Conservation (phyloP, 1,140 invertebrate species). For the Acromyrmex heyeri region DNA sequence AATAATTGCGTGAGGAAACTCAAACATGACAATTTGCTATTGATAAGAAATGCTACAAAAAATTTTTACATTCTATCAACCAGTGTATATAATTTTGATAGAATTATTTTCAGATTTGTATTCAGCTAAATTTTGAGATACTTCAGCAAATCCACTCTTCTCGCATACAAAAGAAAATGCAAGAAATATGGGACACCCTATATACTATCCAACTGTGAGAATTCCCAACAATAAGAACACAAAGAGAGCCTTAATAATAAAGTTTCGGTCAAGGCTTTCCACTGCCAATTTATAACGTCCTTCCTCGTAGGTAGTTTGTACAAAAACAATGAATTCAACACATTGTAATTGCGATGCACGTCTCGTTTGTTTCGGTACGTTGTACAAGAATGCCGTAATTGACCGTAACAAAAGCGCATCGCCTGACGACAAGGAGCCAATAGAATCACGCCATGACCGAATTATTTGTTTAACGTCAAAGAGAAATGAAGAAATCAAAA, state of each 20-base stretch:
- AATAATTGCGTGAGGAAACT: too few relatives aligned
- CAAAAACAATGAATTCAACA: conserved; percentile 21
- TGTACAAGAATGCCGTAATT: conserved; percentile 18
- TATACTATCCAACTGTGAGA: conserved; percentile 10
- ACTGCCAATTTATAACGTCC: conserved; percentile 11
- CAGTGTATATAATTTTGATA: too few relatives aligned
- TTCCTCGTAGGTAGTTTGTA: conserved; percentile 16
- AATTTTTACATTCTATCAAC: too few relatives aligned
- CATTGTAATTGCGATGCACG: conserved; percentile 5
- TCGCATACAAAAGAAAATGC: neutral
- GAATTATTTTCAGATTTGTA: too few relatives aligned
- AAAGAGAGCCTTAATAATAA: conserved; percentile 29
- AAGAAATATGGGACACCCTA: conserved; percentile 12
- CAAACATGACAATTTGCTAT: too few relatives aligned
- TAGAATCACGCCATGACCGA: neutral
- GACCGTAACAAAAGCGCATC: conserved; percentile 19
- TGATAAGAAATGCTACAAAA: too few relatives aligned
- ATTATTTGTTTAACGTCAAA: neutral
- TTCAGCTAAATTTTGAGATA: too few relatives aligned
- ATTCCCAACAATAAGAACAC: neutral
- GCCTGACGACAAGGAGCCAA: neutral
- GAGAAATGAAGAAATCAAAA: neutral
- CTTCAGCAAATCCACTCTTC: too few relatives aligned
- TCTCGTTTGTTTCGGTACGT: conserved; percentile 38
- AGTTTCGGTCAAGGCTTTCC: conserved; percentile 19